A percentile compares a stretch with the other conserved stretches of the same genome.
These are phyloP conservation scores for Aphelenchoides avenae DNA, from an alignment of 1,140 invertebrate genomes.

Conservation along the genomic window DNA sequence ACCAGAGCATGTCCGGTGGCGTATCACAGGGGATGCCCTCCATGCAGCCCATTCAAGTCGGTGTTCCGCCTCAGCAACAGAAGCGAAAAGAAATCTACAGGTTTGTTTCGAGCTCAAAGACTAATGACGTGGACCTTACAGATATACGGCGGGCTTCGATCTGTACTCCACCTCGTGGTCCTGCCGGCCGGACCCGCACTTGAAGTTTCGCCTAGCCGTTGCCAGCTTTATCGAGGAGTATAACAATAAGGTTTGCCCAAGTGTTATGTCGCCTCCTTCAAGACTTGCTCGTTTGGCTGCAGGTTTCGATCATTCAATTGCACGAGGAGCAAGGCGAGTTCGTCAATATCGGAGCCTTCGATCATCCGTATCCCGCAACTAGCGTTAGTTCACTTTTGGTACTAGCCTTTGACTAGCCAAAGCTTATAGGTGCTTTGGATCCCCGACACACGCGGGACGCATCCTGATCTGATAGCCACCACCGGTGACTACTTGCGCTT, in stretches of 20 bases:
- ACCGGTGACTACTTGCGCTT: conserved; percentile 43
- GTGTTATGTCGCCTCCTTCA: not conserved
- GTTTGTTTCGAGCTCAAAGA: conserved; percentile 8
- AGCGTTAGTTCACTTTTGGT: conserved; percentile 8
- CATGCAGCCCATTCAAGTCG: too few relatives aligned
- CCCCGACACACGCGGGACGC: conserved; percentile 68
- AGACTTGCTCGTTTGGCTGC: not conserved
- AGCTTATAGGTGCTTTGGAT: conserved; percentile 12
- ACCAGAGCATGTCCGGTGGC: too few relatives aligned
- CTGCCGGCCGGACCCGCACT: conserved; percentile 38
- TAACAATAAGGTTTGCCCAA: conserved; percentile 4
- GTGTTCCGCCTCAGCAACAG: too few relatives aligned
- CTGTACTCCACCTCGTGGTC: conserved; percentile 37
- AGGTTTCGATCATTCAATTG: conserved; percentile 62
- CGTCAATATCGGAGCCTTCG: conserved; percentile 97
- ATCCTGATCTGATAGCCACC: conserved; percentile 33
- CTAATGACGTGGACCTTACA: conserved; percentile 18
- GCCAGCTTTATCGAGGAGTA: conserved; percentile 27
- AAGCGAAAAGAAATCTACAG: conserved; percentile 46
- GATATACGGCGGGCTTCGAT: conserved; percentile 31
- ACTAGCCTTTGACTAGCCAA: not conserved
- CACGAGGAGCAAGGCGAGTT: conserved; percentile 86
- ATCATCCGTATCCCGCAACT: conserved; percentile 92
- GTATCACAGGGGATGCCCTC: too few relatives aligned
- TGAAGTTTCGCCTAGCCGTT: conserved; percentile 24